These are phyloP conservation scores for Apodemia zela DNA, from an alignment of 2,888 invertebrate species.

Conservation along the genomic window DNA sequence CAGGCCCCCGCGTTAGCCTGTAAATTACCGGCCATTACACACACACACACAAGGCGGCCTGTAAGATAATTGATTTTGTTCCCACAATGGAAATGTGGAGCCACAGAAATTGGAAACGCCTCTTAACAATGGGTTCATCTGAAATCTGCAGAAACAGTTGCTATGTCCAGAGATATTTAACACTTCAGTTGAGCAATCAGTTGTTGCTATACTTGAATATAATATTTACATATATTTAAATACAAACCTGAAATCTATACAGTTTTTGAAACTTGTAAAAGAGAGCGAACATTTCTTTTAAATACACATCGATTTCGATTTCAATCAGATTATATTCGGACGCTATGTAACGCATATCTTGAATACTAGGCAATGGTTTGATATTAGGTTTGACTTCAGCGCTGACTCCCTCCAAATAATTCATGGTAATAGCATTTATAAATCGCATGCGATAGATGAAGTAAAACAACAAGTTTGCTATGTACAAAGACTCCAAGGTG, in stretches of 20 bases:
- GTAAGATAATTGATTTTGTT: no score
- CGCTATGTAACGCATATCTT: neutral
- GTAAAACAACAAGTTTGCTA: neutral
- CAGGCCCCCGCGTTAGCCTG: no score
- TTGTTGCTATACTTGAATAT: no score
- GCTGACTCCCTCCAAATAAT: neutral
- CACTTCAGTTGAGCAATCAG: no score
- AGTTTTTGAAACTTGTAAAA: neutral
- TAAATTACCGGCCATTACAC: no score
- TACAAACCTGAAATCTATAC: conserved; percentile 8
- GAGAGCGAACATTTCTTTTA: neutral
- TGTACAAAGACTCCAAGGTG: neutral
- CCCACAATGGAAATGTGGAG: no score
- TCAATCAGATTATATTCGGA: neutral
- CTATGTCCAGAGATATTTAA: no score
- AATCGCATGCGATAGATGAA: neutral
- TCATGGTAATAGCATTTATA: neutral
- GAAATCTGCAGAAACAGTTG: no score
- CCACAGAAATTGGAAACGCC: no score
- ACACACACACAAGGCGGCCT: no score
- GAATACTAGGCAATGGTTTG: neutral
- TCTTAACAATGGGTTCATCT: no score
- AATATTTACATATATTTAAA: neutral
- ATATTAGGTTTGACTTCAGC: neutral
- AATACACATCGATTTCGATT: neutral